phyloP scores from a whole-genome alignment of 2,797 vertebrate genomes.

The Darevskia mixta region DNA sequence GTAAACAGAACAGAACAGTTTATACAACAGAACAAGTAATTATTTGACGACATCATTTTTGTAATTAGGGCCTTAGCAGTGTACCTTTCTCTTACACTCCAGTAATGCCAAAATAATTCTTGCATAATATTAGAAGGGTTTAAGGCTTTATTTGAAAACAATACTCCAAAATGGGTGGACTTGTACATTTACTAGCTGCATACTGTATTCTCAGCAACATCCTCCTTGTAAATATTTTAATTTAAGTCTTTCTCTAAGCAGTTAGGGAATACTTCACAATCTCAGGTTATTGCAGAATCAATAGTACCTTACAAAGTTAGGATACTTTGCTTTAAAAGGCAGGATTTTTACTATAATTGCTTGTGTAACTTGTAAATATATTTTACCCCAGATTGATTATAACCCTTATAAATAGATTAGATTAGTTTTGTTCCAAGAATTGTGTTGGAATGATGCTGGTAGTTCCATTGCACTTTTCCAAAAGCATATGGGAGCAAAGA shows the following conservation, averaged over 20 bases:
- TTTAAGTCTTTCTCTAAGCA: background rate
- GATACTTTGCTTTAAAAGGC: conserved; percentile 23
- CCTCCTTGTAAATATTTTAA: conserved; percentile 1
- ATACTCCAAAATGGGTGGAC: background rate
- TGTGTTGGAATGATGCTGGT: background rate
- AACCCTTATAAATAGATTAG: conserved; percentile 41
- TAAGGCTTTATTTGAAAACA: conserved; percentile 35
- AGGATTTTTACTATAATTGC: conserved; percentile 43
- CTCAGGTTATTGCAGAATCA: conserved; percentile 33
- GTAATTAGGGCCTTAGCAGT: conserved; percentile 24
- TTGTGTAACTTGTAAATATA: conserved; percentile 40
- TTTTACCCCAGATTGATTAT: conserved; percentile 46
- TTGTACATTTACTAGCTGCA: background rate
- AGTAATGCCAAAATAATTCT: conserved; percentile 33
- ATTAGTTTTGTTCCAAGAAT: background rate
- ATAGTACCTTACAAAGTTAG: conserved; percentile 35
- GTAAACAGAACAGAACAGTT: conserved; percentile 49
- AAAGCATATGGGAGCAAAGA: background rate
- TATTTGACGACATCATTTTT: conserved; percentile 47
- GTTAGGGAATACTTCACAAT: conserved; percentile 1
- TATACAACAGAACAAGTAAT: conserved; percentile 52
- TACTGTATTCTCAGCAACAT: conserved; percentile 14
- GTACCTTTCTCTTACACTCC: conserved; percentile 26
- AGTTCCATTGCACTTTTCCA: background rate
- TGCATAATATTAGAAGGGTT: conserved; percentile 8